These are phyloP conservation scores for Geophilus truncorum DNA, from an alignment of 2,888 invertebrate species.

Conservation along the genomic window DNA sequence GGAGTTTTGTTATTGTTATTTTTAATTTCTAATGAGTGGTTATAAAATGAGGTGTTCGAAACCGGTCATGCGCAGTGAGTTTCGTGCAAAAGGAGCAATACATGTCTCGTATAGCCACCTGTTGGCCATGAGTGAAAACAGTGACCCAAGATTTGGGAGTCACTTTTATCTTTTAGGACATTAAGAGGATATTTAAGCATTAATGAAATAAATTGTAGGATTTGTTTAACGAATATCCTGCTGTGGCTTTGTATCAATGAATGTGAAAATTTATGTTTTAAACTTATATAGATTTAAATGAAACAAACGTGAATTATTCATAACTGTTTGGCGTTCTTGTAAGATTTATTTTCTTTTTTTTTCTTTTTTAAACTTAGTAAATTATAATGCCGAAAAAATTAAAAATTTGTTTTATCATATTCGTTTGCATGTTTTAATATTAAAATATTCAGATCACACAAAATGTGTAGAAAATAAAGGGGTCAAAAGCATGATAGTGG, in stretches of 20 bases:
- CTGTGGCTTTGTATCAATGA: background rate
- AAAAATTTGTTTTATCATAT: background rate
- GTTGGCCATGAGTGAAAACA: constrained; percentile 20
- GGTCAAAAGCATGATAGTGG: background rate
- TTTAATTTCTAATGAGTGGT: background rate
- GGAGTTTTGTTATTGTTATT: background rate
- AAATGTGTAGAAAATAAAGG: background rate
- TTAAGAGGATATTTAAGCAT: constrained; percentile 11
- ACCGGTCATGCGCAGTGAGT: background rate
- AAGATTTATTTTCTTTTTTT: background rate
- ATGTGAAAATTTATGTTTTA: background rate
- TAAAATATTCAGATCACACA: background rate
- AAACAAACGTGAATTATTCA: background rate
- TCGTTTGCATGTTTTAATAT: background rate
- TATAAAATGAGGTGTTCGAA: background rate
- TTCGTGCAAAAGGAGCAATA: background rate
- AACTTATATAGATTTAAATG: background rate
- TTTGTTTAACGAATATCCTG: constrained; percentile 1
- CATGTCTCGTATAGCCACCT: constrained; percentile 7
- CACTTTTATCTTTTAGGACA: background rate
- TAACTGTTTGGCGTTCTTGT: background rate
- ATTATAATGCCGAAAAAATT: background rate
- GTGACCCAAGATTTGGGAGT: background rate
- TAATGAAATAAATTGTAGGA: background rate
- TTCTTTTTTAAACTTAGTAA: background rate